A percentile compares a stretch with the other conserved stretches of the same genome.
Evolutionary conservation across 2,113 vertebrate genomes (phyloP).

Genomic region (Vulpes vulpes): DNA sequence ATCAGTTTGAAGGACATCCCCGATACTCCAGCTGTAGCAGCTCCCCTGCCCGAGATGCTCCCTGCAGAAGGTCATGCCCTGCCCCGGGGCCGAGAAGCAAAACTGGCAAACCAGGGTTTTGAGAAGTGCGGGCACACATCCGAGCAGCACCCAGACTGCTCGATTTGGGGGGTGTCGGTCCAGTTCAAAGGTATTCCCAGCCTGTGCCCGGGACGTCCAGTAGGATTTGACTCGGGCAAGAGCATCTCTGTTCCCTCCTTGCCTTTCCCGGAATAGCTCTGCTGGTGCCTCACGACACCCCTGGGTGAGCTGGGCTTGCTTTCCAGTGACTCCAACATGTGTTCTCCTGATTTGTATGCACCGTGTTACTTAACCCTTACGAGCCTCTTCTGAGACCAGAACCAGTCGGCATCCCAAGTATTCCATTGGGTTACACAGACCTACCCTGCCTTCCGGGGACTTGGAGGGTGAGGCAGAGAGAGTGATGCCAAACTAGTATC

Average conservation of each 20-base stretch:
- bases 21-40: no score
- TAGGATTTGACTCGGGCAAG: neutral
- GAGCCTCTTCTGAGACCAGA: neutral
- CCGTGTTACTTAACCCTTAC: neutral
- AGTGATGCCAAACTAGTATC: neutral
- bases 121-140: neutral
- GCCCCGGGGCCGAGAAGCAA: neutral
- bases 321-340: neutral
- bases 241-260: neutral
- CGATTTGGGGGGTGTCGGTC: neutral
- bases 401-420: neutral
- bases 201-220: neutral
- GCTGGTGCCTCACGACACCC: no score
- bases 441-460: neutral
- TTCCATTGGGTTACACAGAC: neutral
- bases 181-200: neutral
- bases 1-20: no score
- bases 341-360: neutral
- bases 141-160: neutral
- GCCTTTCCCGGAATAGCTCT: neutral
- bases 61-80: neutral
- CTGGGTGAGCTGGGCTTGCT: neutral
- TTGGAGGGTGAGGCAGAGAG: neutral
- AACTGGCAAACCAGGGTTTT: neutral
- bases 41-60: no score